A percentile compares a stretch with the other conserved stretches of the same genome.
Evolutionary conservation across 2,888 invertebrate species (phyloP).

Genomic region (Xestia xanthographa): DNA sequence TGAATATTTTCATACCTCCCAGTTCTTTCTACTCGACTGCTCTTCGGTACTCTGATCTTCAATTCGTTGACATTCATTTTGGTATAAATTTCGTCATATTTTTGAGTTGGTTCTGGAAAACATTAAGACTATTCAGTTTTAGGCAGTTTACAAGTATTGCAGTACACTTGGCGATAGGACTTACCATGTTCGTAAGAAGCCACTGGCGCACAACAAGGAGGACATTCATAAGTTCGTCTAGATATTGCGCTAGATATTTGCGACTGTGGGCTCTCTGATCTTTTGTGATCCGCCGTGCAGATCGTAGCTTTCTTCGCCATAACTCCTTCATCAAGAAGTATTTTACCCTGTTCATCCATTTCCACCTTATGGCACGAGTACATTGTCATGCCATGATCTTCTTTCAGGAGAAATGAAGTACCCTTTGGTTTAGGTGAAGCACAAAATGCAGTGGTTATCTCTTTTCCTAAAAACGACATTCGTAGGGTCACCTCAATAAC

Average conservation of each 20-base stretch:
- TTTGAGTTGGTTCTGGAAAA: slow-evolving; percentile 75
- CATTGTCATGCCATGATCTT: slow-evolving; percentile 86
- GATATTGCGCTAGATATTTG: slow-evolving; percentile 72
- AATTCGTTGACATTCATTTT: slow-evolving; percentile 87
- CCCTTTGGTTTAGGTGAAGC: slow-evolving; percentile 79
- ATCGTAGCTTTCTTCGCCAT: slow-evolving; percentile 73
- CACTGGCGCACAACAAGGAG: slow-evolving; percentile 36
- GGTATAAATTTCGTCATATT: slow-evolving; percentile 86
- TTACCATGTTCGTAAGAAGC: slow-evolving; percentile 67
- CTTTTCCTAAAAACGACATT: slow-evolving; percentile 88
- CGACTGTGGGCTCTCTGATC: slow-evolving; percentile 75
- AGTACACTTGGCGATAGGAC: slow-evolving; percentile 26
- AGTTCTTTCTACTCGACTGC: slow-evolving; percentile 80
- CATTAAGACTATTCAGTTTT: slow-evolving; percentile 14
- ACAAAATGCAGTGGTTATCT: slow-evolving; percentile 86
- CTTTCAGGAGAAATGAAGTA: slow-evolving; percentile 80
- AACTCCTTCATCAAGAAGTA: slow-evolving; percentile 84
- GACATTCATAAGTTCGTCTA: slow-evolving; percentile 65
- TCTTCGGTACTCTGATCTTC: slow-evolving; percentile 87
- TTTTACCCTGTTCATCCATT: slow-evolving; percentile 87
- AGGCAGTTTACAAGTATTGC: not conserved
- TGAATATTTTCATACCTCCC: slow-evolving; percentile 84
- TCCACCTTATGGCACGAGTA: slow-evolving; percentile 87
- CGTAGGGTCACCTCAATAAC: slow-evolving; percentile 84
- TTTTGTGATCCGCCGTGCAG: slow-evolving; percentile 57